Conservation (phyloP, 2,113 vertebrate species). For the Pachyramphus minor region DNA sequence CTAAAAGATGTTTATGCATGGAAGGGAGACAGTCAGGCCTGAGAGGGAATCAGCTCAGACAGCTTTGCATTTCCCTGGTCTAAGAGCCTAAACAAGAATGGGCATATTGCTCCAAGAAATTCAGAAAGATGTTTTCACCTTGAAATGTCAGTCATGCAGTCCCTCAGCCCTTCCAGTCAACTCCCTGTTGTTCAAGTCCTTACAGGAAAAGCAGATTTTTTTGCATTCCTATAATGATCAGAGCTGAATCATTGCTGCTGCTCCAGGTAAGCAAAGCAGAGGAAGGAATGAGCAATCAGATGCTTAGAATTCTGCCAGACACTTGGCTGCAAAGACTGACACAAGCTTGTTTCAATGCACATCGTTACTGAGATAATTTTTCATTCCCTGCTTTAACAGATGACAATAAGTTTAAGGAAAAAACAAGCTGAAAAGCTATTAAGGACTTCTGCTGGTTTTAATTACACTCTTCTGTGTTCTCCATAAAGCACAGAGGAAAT, state of each 20-base stretch:
- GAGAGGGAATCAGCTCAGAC: not conserved
- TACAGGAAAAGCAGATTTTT: not conserved
- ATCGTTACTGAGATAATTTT: not conserved
- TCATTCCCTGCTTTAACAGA: conserved; percentile 19
- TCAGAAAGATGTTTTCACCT: not conserved
- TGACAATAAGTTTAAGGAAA: conserved; percentile 14
- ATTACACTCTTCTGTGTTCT: not conserved
- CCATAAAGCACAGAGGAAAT: not conserved
- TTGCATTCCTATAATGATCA: not conserved
- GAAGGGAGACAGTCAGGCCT: not conserved
- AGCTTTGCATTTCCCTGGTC: not conserved
- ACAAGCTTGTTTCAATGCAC: not conserved
- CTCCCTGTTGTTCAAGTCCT: not conserved
- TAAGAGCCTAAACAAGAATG: not conserved
- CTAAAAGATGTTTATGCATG: not conserved
- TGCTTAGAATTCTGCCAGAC: not conserved
- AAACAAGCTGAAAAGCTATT: conserved; percentile 16
- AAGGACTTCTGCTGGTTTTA: conserved; percentile 30
- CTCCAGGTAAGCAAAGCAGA: conserved; percentile 22
- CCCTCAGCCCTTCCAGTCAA: not conserved
- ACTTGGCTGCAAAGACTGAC: not conserved
- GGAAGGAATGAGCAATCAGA: not conserved
- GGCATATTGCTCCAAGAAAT: not conserved
- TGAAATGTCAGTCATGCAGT: not conserved
- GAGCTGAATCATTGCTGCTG: not conserved